Evolutionary conservation across 2,888 invertebrate genomes (phyloP).

Genomic region (Eupithecia subumbrata): DNA sequence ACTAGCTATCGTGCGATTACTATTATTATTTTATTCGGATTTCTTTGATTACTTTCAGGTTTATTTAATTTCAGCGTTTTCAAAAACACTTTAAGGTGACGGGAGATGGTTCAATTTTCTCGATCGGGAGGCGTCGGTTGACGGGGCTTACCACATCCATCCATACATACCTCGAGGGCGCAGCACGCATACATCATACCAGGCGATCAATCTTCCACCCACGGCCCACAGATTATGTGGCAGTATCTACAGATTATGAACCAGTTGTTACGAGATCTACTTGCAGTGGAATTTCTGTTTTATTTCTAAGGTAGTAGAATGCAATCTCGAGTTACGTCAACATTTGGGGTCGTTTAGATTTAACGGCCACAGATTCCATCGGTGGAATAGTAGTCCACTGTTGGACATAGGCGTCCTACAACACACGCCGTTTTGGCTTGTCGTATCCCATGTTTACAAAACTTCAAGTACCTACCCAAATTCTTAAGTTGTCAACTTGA

Average conservation of each 20-base stretch:
- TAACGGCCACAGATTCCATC: neutral
- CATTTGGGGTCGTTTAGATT: neutral
- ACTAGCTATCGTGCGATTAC: no score
- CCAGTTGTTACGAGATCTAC: constrained; percentile 9
- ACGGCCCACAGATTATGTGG: constrained; percentile 56
- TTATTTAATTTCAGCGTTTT: neutral
- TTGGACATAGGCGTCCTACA: neutral
- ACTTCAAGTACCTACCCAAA: neutral
- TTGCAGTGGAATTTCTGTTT: neutral
- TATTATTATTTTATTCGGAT: neutral
- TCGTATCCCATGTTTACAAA: neutral
- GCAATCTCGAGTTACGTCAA: neutral
- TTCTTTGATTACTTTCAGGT: neutral
- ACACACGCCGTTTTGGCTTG: neutral
- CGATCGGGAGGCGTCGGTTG: neutral
- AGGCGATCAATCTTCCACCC: constrained; percentile 74
- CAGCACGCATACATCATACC: constrained; percentile 66
- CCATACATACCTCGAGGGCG: constrained; percentile 35
- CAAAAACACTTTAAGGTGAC: neutral
- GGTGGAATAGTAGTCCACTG: neutral
- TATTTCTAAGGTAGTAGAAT: neutral
- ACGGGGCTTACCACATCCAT: constrained; percentile 45
- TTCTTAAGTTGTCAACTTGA: neutral
- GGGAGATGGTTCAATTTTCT: neutral
- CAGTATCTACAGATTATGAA: constrained; percentile 19